Conservation (phyloP, 2,113 vertebrate species). For the Pogona vitticeps region DNA sequence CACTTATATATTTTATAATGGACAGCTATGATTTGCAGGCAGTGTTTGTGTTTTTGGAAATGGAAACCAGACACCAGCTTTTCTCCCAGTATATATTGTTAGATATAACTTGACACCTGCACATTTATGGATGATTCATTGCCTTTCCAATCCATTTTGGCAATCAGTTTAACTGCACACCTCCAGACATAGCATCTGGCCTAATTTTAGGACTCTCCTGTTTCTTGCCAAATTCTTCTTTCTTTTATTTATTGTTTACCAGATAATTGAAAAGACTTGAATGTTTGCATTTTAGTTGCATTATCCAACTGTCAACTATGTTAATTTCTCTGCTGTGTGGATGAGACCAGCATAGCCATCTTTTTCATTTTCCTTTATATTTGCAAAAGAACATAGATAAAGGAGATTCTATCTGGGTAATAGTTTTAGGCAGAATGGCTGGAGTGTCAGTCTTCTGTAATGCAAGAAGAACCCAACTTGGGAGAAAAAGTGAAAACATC, state of each 20-base stretch:
- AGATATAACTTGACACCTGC: not conserved
- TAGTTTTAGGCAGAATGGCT: slow-evolving; percentile 27
- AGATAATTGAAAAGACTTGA: not conserved
- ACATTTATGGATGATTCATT: not conserved
- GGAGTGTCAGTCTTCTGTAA: slow-evolving; percentile 45
- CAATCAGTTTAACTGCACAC: not conserved
- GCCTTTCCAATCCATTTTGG: not conserved
- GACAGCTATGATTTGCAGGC: not conserved
- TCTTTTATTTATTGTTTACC: not conserved
- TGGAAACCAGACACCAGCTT: not conserved
- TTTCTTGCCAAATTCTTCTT: not conserved
- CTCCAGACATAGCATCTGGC: not conserved
- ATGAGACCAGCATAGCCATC: not conserved
- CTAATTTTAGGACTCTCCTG: not conserved
- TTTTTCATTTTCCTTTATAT: not conserved
- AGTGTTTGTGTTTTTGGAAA: not conserved
- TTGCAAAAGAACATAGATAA: slow-evolving; percentile 26
- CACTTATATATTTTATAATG: not conserved
- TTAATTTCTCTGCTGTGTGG: not conserved
- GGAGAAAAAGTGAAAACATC: slow-evolving; percentile 62
- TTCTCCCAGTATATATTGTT: not conserved
- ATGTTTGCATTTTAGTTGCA: not conserved
- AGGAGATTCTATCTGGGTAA: slow-evolving; percentile 53
- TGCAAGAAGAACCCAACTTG: slow-evolving; percentile 58
- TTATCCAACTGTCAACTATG: not conserved